These are phyloP conservation scores for Drosophila setifemur DNA, from an alignment of 1,140 invertebrate species.

Conservation along the genomic window DNA sequence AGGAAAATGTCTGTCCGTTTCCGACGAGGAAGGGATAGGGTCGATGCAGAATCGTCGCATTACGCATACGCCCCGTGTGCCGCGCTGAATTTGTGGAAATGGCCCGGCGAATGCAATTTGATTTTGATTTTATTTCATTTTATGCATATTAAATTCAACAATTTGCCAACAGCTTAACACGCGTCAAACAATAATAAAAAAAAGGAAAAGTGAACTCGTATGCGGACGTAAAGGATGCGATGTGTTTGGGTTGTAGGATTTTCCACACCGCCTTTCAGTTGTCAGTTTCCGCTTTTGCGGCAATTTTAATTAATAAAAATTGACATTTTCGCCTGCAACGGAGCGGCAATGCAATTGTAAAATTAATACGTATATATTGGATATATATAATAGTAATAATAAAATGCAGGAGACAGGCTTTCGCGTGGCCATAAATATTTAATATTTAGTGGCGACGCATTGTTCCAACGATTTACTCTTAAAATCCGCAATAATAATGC, in stretches of 20 bases:
- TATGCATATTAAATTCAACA: slow-evolving; percentile 37
- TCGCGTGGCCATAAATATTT: slow-evolving; percentile 43
- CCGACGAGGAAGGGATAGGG: neutral
- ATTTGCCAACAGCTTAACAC: neutral
- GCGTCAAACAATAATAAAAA: neutral
- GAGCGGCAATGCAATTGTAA: slow-evolving; percentile 21
- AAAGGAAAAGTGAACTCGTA: neutral
- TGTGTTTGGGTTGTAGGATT: neutral
- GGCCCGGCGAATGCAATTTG: slow-evolving; percentile 31
- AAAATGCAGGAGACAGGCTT: slow-evolving; percentile 19
- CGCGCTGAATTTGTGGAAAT: neutral
- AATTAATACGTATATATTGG: neutral
- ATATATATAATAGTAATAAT: slow-evolving; percentile 4
- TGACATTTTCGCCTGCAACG: slow-evolving; percentile 20
- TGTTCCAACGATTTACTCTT: slow-evolving; percentile 29
- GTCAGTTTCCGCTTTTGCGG: slow-evolving; percentile 46
- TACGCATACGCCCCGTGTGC: slow-evolving; percentile 23
- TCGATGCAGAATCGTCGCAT: slow-evolving; percentile 11
- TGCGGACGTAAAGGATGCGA: neutral
- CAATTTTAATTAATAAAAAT: slow-evolving; percentile 56
- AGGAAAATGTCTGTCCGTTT: neutral
- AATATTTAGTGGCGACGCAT: slow-evolving; percentile 45
- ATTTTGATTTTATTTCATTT: slow-evolving; percentile 56
- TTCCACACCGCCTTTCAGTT: slow-evolving; percentile 36
- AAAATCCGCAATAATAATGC: slow-evolving; percentile 46